phyloP scores from a whole-genome alignment of 2,113 vertebrate species.

The Crotalus helleri region DNA sequence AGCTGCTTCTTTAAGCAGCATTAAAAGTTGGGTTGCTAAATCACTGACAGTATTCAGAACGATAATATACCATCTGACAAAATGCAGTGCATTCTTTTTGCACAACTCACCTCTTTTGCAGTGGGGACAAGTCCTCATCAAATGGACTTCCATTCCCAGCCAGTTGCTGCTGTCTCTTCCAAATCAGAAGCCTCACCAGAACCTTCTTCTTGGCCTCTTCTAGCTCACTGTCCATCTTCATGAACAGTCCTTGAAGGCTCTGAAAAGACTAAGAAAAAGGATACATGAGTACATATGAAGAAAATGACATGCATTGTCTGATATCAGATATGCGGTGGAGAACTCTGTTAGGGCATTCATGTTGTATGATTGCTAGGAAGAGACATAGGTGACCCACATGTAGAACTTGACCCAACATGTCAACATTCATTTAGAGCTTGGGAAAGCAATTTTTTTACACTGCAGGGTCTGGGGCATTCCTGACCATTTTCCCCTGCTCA shows the following conservation, averaged over 20 bases:
- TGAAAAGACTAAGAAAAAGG: constrained; percentile 12
- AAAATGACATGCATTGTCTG: background rate
- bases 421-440: background rate
- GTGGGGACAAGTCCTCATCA: constrained; percentile 74
- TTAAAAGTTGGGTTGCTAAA: background rate
- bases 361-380: background rate
- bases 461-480: background rate
- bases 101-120: constrained; percentile 73
- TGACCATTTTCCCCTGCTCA: background rate
- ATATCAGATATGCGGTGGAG: background rate
- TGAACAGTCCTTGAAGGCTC: constrained; percentile 40
- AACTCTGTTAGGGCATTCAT: background rate
- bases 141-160: constrained; percentile 80
- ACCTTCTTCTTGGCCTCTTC: constrained; percentile 71
- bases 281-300: background rate
- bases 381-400: background rate
- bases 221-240: constrained; percentile 67
- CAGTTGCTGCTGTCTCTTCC: constrained; percentile 84
- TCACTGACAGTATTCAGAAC: background rate
- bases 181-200: constrained; percentile 74
- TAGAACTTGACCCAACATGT: background rate
- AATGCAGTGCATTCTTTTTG: background rate
- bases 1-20: background rate
- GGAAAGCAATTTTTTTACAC: background rate
- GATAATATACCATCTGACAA: background rate